Conservation (phyloP, 2,113 vertebrate genomes). For the Dromaius novaehollandiae region DNA sequence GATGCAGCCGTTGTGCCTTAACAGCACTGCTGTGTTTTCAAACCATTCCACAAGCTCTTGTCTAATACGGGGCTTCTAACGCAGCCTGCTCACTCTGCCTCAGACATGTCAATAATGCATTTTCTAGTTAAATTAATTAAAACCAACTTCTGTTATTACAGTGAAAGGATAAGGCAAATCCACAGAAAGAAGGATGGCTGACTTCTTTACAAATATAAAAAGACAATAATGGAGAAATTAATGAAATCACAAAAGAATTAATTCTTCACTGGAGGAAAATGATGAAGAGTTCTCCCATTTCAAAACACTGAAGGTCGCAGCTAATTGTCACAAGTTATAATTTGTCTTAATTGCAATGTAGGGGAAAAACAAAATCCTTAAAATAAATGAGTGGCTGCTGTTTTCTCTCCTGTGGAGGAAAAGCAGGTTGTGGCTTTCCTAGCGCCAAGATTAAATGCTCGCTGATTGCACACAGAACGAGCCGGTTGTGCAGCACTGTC, state of each 20-base stretch:
- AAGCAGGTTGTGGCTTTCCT: neutral
- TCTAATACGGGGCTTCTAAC: accelerated
- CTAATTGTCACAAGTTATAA: neutral
- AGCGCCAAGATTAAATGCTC: accelerated
- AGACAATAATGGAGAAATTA: neutral
- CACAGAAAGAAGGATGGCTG: accelerated
- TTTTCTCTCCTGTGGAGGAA: neutral
- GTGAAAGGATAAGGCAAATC: neutral
- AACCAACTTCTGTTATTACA: neutral
- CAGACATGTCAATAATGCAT: neutral
- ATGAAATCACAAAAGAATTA: neutral
- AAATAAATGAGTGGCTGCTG: neutral
- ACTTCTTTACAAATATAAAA: neutral
- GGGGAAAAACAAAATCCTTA: neutral
- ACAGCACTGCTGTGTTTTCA: neutral
- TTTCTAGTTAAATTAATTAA: neutral
- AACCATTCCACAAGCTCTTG: neutral
- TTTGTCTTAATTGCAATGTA: neutral
- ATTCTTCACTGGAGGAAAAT: neutral
- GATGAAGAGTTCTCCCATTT: neutral
- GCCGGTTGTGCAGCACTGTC: accelerated
- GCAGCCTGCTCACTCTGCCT: neutral
- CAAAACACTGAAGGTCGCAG: neutral
- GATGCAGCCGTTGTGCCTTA: neutral
- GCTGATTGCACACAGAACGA: neutral